Evolutionary conservation across 1,140 invertebrate genomes (phyloP), one percentile per base, ranked within the genome.

Genomic region (Pantala flavescens): DNA sequence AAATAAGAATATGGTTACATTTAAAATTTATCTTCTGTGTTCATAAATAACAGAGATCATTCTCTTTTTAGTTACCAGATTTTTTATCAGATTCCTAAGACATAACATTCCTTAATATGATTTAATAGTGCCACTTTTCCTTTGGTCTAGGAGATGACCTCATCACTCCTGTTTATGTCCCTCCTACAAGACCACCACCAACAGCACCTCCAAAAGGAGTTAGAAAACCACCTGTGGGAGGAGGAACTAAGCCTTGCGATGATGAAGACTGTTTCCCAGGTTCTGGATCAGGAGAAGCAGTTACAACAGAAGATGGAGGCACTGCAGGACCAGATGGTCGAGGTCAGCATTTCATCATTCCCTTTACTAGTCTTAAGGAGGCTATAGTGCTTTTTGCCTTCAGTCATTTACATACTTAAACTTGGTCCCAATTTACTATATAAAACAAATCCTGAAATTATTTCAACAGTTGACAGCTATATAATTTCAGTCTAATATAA

Each of bases 101-200:
- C 28, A 36, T 36, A 36, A 36, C 28, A 36, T 36, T 36, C 28
- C 28, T 9, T 36, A 5, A 36, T 36, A 36, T 36, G 3, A 36
- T 36, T 36, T 36, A 36, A 36, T 36, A 36, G 28, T 36, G 28
- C 28, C 9, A 9, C 28, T 36, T 36, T 36, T 9, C 28, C 28
- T 36, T 36, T 36, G 28, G 28, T 36, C 28, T 23, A 72, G 83
- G 82, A 72, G 93, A 95, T 81, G 93, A 96, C 80, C 85, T 97
- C 19, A 95, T 97, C 73, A 97, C 94, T 0, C 94, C 94, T 0
- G 93, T 96, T 0, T 96, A 95, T 82, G 90, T 94, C 16, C 91
- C 93, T 23, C 90, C 92, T 7, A 94, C 93, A 24, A 87, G 88
- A 76, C 87, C 90, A 75, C 89, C 91, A 23, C 87, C 88, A 19